phyloP scores from a whole-genome alignment of 2,888 invertebrate genomes.

The Xanthia icteritia region DNA sequence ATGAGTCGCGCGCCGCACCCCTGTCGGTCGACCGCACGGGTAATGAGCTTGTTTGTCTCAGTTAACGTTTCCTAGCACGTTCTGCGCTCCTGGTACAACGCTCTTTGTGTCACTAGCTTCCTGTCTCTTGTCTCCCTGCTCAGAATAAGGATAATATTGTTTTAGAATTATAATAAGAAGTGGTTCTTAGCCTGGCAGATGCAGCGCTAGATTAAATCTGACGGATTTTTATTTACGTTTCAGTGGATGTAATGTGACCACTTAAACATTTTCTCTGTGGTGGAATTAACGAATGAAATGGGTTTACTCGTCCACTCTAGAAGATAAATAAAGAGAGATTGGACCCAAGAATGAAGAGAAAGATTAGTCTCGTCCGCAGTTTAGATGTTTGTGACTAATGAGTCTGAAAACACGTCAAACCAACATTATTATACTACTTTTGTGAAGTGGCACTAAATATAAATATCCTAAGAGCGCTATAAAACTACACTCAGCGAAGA shows the following conservation, averaged over 20 bases:
- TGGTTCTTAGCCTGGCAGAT: constrained; percentile 26
- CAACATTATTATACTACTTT: constrained; percentile 49
- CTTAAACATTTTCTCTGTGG: constrained; percentile 17
- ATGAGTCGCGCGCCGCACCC: constrained; percentile 67
- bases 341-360: constrained; percentile 16
- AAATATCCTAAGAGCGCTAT: constrained; percentile 47
- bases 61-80: constrained; percentile 78
- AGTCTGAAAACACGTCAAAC: constrained; percentile 28
- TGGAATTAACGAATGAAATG: constrained; percentile 3
- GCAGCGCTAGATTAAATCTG: constrained; percentile 41
- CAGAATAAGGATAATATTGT: constrained; percentile 63
- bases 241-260: constrained; percentile 8
- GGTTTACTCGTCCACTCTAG: constrained; percentile 1
- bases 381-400: constrained; percentile 38
- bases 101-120: constrained; percentile 68
- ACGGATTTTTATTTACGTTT: constrained; percentile 39
- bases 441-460: constrained; percentile 50
- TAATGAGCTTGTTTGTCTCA: constrained; percentile 82
- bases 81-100: constrained; percentile 71
- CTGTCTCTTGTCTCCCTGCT: constrained; percentile 61
- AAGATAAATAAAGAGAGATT: constrained; percentile 39
- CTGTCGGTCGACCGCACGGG: constrained; percentile 74
- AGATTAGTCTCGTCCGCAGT: constrained; percentile 20
- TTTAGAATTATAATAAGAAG: constrained; percentile 58
- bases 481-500: constrained; percentile 52